Percentiles rank a stretch among this genome's conserved stretches.
phyloP scores from a whole-genome alignment of 2,888 invertebrate genomes.

The Capitulum mitella region DNA sequence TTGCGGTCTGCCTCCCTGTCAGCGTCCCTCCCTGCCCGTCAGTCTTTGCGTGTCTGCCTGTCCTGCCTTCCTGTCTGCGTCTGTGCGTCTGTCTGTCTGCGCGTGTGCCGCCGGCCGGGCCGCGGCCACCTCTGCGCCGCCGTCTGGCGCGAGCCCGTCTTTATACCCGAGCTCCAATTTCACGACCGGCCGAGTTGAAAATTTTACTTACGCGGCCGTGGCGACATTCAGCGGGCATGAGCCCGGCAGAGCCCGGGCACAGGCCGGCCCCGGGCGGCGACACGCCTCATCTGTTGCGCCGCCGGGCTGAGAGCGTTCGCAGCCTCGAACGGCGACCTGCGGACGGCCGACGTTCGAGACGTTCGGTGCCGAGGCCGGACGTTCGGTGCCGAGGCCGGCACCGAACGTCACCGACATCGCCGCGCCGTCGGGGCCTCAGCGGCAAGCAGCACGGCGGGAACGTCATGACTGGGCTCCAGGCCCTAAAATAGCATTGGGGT shows the following conservation, averaged over 20 bases:
- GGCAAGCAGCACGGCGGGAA: too few species aligned
- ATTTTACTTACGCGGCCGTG: conserved; percentile 15
- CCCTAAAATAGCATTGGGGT: too few species aligned
- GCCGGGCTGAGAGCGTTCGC: too few species aligned
- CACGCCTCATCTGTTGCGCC: too few species aligned
- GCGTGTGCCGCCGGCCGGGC: not conserved
- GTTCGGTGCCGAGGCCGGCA: too few species aligned
- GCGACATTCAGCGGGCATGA: conserved; percentile 16
- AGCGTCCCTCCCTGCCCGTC: not conserved
- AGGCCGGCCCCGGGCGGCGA: not conserved
- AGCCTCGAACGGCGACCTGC: too few species aligned
- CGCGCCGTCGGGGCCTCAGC: too few species aligned
- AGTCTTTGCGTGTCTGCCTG: not conserved
- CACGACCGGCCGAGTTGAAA: conserved; percentile 19
- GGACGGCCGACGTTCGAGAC: too few species aligned
- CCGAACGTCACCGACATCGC: too few species aligned
- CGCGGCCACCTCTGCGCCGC: not conserved
- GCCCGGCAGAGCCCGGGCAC: not conserved
- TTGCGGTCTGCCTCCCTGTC: not conserved
- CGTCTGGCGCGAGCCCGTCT: not conserved
- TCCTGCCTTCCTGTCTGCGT: conserved; percentile 1
- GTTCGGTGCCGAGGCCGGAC: too few species aligned
- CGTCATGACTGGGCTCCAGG: too few species aligned
- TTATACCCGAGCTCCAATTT: conserved; percentile 21
- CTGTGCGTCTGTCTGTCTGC: not conserved